Conservation (phyloP, 2,888 invertebrate genomes). For the Panopea generosa region DNA sequence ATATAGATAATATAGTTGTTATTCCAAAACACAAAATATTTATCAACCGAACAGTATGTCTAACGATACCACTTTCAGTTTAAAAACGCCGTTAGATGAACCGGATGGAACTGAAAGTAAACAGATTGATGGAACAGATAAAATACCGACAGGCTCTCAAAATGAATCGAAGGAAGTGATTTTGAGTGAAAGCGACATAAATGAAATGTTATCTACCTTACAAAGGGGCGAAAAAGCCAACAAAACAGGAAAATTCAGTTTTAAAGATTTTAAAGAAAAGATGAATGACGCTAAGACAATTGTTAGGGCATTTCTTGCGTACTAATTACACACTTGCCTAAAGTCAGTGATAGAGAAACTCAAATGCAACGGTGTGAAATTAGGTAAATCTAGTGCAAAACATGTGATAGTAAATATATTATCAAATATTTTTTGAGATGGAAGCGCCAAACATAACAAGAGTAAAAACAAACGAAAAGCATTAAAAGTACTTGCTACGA, state of each 20-base stretch:
- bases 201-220: neutral
- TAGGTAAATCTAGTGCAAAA: neutral
- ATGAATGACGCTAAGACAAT: neutral
- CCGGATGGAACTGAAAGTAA: too few species aligned
- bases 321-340: neutral
- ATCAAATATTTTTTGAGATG: neutral
- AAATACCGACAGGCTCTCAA: too few species aligned
- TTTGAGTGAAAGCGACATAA: neutral
- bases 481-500: neutral
- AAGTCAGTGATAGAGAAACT: neutral
- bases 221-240: neutral
- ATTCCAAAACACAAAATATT: too few species aligned
- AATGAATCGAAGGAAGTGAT: too few species aligned
- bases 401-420: neutral
- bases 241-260: neutral
- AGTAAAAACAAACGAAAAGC: too few species aligned
- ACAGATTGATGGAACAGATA: too few species aligned
- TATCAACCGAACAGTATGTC: too few species aligned
- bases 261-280: neutral
- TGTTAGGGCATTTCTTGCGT: neutral
- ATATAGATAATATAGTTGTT: too few species aligned
- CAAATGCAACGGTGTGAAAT: neutral
- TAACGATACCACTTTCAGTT: too few species aligned
- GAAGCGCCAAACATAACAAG: neutral
- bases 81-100: too few species aligned